A percentile compares a stretch with the other conserved stretches of the same genome.
Conservation (phyloP, 2,888 invertebrate species). For the Cephus runcator region DNA sequence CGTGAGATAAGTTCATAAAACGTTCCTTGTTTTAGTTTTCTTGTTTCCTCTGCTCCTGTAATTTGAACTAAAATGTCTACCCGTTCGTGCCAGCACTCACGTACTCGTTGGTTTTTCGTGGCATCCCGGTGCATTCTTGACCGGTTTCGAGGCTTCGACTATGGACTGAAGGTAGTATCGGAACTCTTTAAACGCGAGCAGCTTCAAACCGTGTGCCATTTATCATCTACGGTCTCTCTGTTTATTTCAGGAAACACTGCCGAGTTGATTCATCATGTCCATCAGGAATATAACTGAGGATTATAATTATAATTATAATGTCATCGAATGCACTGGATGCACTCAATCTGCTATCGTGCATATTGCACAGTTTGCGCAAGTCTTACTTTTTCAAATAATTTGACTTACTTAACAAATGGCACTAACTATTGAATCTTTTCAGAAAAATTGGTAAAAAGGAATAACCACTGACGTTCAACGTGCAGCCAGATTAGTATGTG, state of each 20-base stretch:
- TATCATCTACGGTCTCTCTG: not conserved
- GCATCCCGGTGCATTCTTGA: not conserved
- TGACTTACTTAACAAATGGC: too few species aligned
- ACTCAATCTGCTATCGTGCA: not conserved
- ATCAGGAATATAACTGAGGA: not conserved
- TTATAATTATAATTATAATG: not conserved
- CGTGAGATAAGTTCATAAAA: not conserved
- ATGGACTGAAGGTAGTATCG: not conserved
- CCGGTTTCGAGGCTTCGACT: not conserved
- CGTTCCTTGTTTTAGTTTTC: not conserved
- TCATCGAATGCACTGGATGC: not conserved
- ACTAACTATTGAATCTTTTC: not conserved
- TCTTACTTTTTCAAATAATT: not conserved
- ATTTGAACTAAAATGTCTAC: not conserved
- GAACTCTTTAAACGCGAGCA: not conserved
- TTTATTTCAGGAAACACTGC: not conserved
- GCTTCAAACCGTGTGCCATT: not conserved
- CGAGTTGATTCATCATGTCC: not conserved
- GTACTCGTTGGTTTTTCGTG: not conserved
- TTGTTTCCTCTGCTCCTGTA: not conserved
- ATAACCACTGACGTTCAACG: not conserved
- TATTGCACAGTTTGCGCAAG: not conserved
- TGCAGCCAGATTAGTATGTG: not conserved
- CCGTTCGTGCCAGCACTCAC: not conserved
- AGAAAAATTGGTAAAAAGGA: not conserved